Evolutionary conservation across 2,113 vertebrate species (phyloP), one percentile per base, ranked within the genome.

Genomic region (Girardinichthys multiradiatus): DNA sequence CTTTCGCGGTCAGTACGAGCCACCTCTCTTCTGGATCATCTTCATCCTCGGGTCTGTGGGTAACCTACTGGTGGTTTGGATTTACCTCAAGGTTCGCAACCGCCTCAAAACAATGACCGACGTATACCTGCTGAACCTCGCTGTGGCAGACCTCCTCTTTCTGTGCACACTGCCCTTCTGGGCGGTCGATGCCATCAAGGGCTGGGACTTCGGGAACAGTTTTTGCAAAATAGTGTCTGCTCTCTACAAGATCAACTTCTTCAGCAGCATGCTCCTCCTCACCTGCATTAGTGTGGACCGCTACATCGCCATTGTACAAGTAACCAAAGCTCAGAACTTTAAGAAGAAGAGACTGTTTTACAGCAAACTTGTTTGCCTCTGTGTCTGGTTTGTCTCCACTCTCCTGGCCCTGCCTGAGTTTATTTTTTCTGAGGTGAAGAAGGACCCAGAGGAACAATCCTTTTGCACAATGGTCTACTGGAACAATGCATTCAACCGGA

Each of bases 211-310:
- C 64, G 90, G 92, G 42, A 26, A 72, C n/a, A 7, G 69, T 29
- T 29, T 93, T 68, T 98, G 97, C 91, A 97, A 96, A 77, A 45
- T 92, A 0, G 92, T 97, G 39, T 94, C 92, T 0, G 94, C 94
- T 12, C 70, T 94, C 80, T 97, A 97, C 74, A 97, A 95, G 89
- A 93, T 97, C 90, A 98, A 98, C 86, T 96, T 98, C 86, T 98
- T 96, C 31, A 90, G 96, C 86, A 95, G 95, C 70, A 95, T 95
- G 93, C 85, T 98, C 30, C 89, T 98, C 51, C 94, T 98, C 65
- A 96, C 93, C 21, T 97, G 96, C 87, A 95, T 98, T 72, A 97
- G 97, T 0, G 92, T 96, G 69, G 96, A 97, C 89, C 94, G 97
- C 64, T 98, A 97, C 83, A 91, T 97, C 4, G 95, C 93, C 4